phyloP scores from a whole-genome alignment of 1,140 invertebrate genomes.

The Solenopsis invicta region DNA sequence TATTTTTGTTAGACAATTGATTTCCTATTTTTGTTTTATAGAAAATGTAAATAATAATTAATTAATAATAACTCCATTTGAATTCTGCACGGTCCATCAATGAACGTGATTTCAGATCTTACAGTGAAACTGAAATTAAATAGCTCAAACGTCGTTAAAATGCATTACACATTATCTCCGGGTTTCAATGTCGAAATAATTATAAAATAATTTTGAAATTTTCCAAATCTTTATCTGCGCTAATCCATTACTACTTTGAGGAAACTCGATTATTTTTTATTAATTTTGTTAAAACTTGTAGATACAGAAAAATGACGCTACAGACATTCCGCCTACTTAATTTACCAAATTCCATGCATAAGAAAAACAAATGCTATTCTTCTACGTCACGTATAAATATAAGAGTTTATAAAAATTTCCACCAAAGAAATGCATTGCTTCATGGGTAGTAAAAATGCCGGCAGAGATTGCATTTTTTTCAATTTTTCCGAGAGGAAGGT shows the following conservation, averaged over 20 bases:
- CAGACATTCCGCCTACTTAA: constrained; percentile 27
- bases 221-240: neutral
- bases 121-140: too few relatives aligned
- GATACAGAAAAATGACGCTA: neutral
- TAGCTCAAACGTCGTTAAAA: neutral
- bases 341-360: constrained; percentile 36
- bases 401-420: constrained; percentile 55
- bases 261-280: neutral
- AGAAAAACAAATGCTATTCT: constrained; percentile 40
- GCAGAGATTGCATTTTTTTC: constrained; percentile 56
- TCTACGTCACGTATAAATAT: constrained; percentile 47
- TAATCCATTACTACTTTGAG: neutral
- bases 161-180: neutral
- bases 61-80: too few relatives aligned
- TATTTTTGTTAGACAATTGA: too few relatives aligned
- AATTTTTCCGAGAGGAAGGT: neutral
- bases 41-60: too few relatives aligned
- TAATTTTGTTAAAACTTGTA: neutral
- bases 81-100: too few relatives aligned
- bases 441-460: constrained; percentile 35
- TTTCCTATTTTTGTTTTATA: too few relatives aligned
- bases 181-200: neutral
- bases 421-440: constrained; percentile 38
- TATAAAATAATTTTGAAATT: neutral
- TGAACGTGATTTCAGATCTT: too few relatives aligned